These are phyloP conservation scores for Thamnophis sirtalis DNA, from an alignment of 2,113 vertebrate species.

Conservation along the genomic window DNA sequence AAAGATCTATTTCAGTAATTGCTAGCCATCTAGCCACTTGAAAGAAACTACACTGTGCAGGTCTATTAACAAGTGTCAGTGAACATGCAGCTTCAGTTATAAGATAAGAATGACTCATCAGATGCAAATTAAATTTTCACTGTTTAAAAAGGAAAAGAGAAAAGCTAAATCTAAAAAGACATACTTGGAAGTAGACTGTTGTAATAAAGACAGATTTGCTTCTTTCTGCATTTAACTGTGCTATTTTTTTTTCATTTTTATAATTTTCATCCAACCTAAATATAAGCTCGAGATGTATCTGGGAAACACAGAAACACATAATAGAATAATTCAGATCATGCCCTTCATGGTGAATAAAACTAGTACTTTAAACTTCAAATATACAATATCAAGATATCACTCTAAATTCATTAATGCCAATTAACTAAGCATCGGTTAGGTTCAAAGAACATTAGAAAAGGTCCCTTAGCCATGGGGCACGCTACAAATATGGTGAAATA, in stretches of 20 bases:
- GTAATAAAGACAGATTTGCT: background rate
- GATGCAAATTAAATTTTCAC: constrained; percentile 15
- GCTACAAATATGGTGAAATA: background rate
- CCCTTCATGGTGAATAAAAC: background rate
- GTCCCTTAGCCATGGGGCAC: background rate
- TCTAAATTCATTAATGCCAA: background rate
- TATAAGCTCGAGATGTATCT: background rate
- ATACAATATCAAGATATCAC: background rate
- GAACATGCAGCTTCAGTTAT: constrained; percentile 35
- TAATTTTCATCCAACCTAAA: background rate
- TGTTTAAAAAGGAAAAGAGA: constrained; percentile 45
- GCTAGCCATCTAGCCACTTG: constrained; percentile 25
- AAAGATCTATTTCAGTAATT: constrained; percentile 45
- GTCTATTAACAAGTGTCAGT: constrained; percentile 35
- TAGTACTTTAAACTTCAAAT: background rate
- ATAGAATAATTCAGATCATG: background rate
- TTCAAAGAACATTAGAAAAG: background rate
- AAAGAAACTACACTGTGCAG: constrained; percentile 28
- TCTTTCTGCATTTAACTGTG: background rate
- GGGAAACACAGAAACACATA: background rate
- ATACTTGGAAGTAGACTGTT: background rate
- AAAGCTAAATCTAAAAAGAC: background rate
- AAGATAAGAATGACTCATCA: constrained; percentile 47
- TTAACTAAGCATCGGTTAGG: background rate
- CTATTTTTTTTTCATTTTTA: background rate